Conservation (phyloP, 2,888 invertebrate species). For the Cataglyphis livida region DNA sequence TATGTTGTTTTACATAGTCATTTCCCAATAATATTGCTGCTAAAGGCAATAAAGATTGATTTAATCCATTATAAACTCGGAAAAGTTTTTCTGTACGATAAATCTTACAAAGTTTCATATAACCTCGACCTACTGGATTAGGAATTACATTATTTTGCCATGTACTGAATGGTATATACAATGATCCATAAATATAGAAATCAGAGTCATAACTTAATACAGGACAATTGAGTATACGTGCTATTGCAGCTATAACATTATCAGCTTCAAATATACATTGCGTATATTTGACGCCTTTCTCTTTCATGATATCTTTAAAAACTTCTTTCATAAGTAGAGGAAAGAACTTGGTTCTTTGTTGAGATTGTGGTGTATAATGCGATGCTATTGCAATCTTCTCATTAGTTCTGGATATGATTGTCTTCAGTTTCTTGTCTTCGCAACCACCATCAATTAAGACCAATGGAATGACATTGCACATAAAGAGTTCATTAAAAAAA, state of each 20-base stretch:
- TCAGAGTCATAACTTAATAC: constrained; percentile 97
- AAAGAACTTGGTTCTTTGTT: constrained; percentile 88
- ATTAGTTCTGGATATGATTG: constrained; percentile 88
- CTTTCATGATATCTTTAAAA: constrained; percentile 90
- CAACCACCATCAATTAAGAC: constrained; percentile 94
- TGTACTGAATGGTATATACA: constrained; percentile 92
- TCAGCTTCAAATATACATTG: constrained; percentile 96
- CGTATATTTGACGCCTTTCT: constrained; percentile 89
- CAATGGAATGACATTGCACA: constrained; percentile 90
- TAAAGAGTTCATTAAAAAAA: constrained; percentile 90
- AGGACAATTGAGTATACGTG: constrained; percentile 92
- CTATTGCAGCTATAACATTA: constrained; percentile 93
- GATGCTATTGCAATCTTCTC: constrained; percentile 88
- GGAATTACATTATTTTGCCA: constrained; percentile 86
- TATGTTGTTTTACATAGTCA: constrained; percentile 91
- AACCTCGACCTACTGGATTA: constrained; percentile 74
- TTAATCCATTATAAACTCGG: constrained; percentile 89
- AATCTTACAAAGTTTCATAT: constrained; percentile 89
- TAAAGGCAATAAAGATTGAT: constrained; percentile 90
- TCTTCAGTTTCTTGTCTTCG: constrained; percentile 90
- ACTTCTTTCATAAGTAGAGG: constrained; percentile 92
- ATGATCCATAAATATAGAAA: constrained; percentile 95
- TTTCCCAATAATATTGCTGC: constrained; percentile 95
- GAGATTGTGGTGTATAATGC: constrained; percentile 86
- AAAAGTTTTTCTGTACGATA: constrained; percentile 91